Evolutionary conservation across 2,113 vertebrate species (phyloP), one percentile per base, ranked within the genome.

Genomic region (Cranoglanis bouderius): DNA sequence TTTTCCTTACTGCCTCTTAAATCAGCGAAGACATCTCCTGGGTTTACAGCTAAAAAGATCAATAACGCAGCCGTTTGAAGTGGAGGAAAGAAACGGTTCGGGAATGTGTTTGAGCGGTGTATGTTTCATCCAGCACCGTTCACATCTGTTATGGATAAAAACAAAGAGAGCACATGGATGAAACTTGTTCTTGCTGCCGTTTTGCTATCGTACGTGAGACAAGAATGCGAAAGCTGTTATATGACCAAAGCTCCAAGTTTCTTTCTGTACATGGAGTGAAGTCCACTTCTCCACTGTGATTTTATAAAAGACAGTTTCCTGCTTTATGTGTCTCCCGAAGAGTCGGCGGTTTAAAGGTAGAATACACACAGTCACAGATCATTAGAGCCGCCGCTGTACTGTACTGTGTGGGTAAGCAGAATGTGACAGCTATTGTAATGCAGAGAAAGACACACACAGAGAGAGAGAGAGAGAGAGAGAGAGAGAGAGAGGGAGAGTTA

Each of bases 41-140:
- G 89, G 53, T 85, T 85, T 82, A 87, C 55, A 85, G 89, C 63
- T 82, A 12, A 85, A 13, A 82, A 88, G 78, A 90, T 90, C 43
- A 88, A 90, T 90, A 88, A 90, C 85, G 59, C 74, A 51, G 38
- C 82, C 18, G 84, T 82, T 59, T 43, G 86, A 85, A 90, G 67
- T 29, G 72, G 87, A 90, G 81, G 13, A 72, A 75, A 90, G 81
- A 85, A 87, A 81, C 38, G 81, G 43, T 75, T 32, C 21, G 35
- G 77, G 80, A 85, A 82, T 85, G 86, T 75, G 80, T 90, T 85
- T 51, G 74, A 85, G 70, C 51, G 55, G 43, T 46, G 72, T 72
- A 61, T 16, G 49, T 57, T 38, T 82, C 82, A 81, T 63, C 26
- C 87, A 80, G 75, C 83, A 55, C 81, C 46, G n/a, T 78, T 35